Evolutionary conservation across 2,113 vertebrate species (phyloP).

Genomic region (Centropus bengalensis): DNA sequence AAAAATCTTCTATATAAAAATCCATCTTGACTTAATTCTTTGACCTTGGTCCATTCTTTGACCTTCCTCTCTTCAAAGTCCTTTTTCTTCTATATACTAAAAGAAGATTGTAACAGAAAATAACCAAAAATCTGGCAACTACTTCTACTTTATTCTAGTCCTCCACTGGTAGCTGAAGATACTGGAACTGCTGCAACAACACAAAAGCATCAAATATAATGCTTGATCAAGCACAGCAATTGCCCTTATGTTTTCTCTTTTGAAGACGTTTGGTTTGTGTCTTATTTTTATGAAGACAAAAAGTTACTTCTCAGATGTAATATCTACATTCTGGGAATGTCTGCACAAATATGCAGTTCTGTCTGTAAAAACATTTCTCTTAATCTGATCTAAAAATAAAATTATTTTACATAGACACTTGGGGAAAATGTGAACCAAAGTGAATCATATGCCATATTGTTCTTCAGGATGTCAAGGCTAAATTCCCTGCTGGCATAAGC

Average conservation of each 20-base stretch:
- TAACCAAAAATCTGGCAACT: background rate
- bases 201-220: background rate
- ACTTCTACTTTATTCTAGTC: background rate
- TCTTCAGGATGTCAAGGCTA: conserved; percentile 27
- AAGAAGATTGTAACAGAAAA: background rate
- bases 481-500: background rate
- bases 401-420: conserved; percentile 53
- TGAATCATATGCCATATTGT: conserved; percentile 3
- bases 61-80: background rate
- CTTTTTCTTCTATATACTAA: background rate
- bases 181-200: conserved; percentile 47
- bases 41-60: background rate
- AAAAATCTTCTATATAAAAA: background rate
- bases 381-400: conserved; percentile 64
- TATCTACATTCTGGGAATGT: conserved; percentile 32
- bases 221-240: background rate
- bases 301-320: conserved; percentile 2
- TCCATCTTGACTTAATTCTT: background rate
- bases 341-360: conserved; percentile 27
- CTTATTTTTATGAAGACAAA: conserved; percentile 43
- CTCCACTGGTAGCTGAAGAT: background rate
- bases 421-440: conserved; percentile 61
- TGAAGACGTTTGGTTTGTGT: conserved; percentile 44
- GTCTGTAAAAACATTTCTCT: conserved; percentile 53
- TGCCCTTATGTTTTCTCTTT: conserved; percentile 34